Conservation (phyloP, 2,888 invertebrate species). For the Sinodicranocentrus sp. region DNA sequence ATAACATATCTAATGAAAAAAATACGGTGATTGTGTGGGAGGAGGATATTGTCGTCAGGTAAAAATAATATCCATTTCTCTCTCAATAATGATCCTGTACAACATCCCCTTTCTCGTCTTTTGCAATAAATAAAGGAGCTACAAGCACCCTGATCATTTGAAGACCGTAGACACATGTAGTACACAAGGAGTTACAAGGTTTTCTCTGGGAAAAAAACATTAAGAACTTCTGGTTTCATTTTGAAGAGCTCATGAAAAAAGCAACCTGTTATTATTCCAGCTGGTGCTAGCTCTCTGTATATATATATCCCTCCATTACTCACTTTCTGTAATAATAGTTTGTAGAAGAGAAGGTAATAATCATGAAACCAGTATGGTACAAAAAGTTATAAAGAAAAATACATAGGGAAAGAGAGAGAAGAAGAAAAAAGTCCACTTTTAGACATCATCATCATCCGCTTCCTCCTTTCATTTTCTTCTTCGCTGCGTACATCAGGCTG, state of each 20-base stretch:
- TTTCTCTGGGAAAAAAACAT: neutral
- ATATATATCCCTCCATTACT: neutral
- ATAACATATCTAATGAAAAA: neutral
- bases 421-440: neutral
- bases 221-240: no score
- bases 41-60: no score
- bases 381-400: no score
- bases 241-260: neutral
- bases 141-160: neutral
- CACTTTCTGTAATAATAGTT: neutral
- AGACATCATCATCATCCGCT: constrained; percentile 8
- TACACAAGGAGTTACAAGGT: neutral
- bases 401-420: no score
- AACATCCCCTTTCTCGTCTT: neutral
- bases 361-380: constrained; percentile 18
- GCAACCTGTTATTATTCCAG: constrained; percentile 21
- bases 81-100: neutral
- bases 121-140: constrained; percentile 16
- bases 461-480: neutral
- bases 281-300: neutral
- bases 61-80: no score
- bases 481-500: neutral
- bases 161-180: neutral
- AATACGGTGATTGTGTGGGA: neutral
- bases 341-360: neutral